phyloP scores from a whole-genome alignment of 2,113 vertebrate species.

The Puntigrus tetrazona region DNA sequence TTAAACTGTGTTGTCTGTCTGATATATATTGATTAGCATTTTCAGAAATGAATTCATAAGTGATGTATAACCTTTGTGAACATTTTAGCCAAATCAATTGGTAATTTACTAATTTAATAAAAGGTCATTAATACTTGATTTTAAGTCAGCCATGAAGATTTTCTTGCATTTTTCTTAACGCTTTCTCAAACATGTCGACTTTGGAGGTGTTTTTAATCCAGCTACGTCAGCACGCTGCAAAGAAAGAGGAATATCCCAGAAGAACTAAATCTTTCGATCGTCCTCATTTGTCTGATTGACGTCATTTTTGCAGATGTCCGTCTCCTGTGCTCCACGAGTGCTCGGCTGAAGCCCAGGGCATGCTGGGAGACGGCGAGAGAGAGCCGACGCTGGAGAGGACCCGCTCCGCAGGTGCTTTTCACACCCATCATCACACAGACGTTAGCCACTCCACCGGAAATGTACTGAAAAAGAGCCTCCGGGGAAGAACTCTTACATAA shows the following conservation, averaged over 20 bases:
- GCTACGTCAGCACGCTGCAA: background rate
- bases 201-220: background rate
- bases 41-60: background rate
- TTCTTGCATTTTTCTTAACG: background rate
- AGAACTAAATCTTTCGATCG: background rate
- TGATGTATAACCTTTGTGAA: background rate
- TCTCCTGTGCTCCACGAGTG: slow-evolving; percentile 88
- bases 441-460: background rate
- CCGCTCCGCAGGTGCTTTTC: slow-evolving; percentile 80
- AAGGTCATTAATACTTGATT: background rate
- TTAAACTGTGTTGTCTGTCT: background rate
- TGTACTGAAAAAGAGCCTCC: background rate
- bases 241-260: background rate
- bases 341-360: slow-evolving; percentile 74
- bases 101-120: background rate
- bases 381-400: slow-evolving; percentile 85
- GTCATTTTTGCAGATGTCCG: slow-evolving; percentile 79
- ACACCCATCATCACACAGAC: background rate
- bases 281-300: background rate
- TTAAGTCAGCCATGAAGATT: background rate
- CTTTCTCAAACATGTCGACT: background rate
- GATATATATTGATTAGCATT: background rate
- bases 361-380: slow-evolving; percentile 79
- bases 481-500: no score
- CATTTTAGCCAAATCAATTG: background rate